Conservation (phyloP, 2,113 vertebrate species). For the Cyprinodon tularosa region DNA sequence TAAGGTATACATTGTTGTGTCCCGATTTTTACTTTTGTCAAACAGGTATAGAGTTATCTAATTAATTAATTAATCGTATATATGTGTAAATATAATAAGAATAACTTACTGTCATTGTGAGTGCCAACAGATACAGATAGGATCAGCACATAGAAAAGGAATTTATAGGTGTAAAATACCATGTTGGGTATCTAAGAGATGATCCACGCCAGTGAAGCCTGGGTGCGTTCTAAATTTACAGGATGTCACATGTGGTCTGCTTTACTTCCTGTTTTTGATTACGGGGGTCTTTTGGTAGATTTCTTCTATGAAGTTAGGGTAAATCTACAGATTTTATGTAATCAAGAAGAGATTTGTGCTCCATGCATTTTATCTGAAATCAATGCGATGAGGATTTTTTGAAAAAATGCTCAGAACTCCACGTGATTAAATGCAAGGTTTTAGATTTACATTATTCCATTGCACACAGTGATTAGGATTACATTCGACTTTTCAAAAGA, state of each 20-base stretch:
- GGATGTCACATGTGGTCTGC: neutral
- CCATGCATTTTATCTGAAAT: neutral
- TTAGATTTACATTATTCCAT: slow-evolving; percentile 15
- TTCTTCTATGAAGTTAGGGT: neutral
- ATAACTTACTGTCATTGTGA: neutral
- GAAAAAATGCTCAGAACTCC: neutral
- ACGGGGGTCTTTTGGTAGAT: neutral
- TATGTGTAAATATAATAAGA: neutral
- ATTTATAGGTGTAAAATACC: neutral
- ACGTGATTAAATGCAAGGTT: neutral
- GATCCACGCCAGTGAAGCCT: neutral
- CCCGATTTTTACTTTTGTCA: neutral
- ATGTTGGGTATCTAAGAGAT: neutral
- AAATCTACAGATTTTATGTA: neutral
- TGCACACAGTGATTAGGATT: slow-evolving; percentile 31
- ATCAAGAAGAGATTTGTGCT: neutral
- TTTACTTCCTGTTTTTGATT: slow-evolving; percentile 1
- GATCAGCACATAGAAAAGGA: neutral
- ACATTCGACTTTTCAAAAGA: slow-evolving; percentile 7
- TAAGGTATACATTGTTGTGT: neutral
- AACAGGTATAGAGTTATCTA: neutral
- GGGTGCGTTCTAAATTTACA: neutral
- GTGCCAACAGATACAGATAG: neutral
- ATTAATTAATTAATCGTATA: no score
- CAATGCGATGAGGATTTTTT: neutral